Evolutionary conservation across 1,140 invertebrate species (phyloP).

Genomic region (Hetaerina americana): DNA sequence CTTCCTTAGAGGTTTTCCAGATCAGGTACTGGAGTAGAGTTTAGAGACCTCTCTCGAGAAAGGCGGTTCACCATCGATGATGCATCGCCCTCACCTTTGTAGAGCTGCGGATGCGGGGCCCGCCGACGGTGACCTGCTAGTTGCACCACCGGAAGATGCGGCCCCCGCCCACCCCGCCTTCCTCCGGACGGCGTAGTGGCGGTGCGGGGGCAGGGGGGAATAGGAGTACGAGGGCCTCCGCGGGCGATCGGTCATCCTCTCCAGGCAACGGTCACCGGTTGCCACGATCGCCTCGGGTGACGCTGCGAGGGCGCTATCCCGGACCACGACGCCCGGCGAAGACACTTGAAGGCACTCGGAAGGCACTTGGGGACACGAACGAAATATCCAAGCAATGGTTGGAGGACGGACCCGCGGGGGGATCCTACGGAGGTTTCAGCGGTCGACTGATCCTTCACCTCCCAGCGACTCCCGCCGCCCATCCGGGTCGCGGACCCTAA

Average conservation of each 20-base stretch:
- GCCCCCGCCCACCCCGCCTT: neutral
- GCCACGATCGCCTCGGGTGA: too few species aligned
- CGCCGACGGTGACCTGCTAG: too few species aligned
- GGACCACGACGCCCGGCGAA: neutral
- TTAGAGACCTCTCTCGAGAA: too few species aligned
- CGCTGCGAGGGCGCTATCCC: neutral
- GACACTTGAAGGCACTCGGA: neutral
- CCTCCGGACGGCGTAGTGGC: neutral
- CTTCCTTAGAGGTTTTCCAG: too few species aligned
- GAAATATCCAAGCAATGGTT: neutral
- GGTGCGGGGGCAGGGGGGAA: neutral
- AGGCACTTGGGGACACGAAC: neutral
- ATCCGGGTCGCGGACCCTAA: too few species aligned
- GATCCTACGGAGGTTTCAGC: neutral
- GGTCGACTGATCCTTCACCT: neutral
- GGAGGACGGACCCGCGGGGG: neutral
- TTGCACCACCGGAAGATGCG: too few species aligned
- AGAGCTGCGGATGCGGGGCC: too few species aligned
- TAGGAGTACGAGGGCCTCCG: neutral
- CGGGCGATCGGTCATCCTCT: neutral
- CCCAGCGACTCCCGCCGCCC: neutral
- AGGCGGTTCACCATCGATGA: too few species aligned
- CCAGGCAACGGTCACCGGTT: neutral
- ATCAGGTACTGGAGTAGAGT: too few species aligned
- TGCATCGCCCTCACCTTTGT: too few species aligned